These are phyloP conservation scores for Sinella curviseta DNA, from an alignment of 1,140 invertebrate genomes.

Conservation along the genomic window DNA sequence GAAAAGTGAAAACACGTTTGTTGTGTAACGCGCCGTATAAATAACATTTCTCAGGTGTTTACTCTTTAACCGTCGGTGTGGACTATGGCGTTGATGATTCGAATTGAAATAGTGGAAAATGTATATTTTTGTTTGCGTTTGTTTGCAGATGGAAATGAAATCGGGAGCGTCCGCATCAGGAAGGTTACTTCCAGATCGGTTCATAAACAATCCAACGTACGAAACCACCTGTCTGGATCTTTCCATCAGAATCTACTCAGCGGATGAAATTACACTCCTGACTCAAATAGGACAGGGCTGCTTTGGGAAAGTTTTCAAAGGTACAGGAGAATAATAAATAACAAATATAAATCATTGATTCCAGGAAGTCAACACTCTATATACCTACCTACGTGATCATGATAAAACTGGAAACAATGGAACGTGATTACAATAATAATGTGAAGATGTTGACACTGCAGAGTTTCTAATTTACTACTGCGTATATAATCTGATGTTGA, in stretches of 20 bases:
- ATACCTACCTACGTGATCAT: neutral
- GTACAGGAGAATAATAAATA: slow-evolving; percentile 57
- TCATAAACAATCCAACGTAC: slow-evolving; percentile 76
- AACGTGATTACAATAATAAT: too few species aligned
- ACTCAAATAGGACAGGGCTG: slow-evolving; percentile 85
- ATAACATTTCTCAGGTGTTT: too few species aligned
- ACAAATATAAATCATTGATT: too few species aligned
- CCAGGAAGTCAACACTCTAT: neutral
- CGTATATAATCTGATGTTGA: too few species aligned
- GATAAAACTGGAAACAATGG: slow-evolving; percentile 15
- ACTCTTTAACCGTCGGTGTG: too few species aligned
- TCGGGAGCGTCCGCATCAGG: neutral
- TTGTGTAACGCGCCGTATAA: too few species aligned
- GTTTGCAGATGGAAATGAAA: slow-evolving; percentile 25
- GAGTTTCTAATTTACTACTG: too few species aligned
- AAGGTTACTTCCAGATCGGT: slow-evolving; percentile 67
- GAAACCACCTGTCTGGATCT: slow-evolving; percentile 54
- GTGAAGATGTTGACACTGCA: too few species aligned
- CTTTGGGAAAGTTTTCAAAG: slow-evolving; percentile 89
- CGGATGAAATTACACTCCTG: slow-evolving; percentile 67
- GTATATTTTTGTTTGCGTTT: too few species aligned
- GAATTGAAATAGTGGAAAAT: too few species aligned
- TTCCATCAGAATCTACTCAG: slow-evolving; percentile 63
- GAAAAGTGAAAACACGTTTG: too few species aligned
- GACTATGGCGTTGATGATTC: too few species aligned